phyloP scores from a whole-genome alignment of 2,888 invertebrate genomes.

The Eupeodes luniger region DNA sequence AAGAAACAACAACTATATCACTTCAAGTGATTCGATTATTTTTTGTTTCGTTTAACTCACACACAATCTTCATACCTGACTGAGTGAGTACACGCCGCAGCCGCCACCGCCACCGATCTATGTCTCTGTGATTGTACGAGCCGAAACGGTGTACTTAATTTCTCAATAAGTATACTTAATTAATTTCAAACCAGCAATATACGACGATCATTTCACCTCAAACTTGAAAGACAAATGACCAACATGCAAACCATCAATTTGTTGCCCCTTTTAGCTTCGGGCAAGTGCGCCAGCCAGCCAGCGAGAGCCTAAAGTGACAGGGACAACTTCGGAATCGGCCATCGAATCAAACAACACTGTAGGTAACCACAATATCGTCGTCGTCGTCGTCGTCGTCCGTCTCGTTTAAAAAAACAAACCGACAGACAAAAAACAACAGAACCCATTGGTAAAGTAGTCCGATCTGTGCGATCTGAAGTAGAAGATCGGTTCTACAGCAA shows the following conservation, averaged over 20 bases:
- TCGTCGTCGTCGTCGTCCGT: background rate
- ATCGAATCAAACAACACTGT: conserved; percentile 20
- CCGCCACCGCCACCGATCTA: too few relatives aligned
- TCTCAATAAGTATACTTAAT: conserved; percentile 72
- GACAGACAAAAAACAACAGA: background rate
- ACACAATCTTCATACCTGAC: conserved; percentile 13
- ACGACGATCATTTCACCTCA: conserved; percentile 65
- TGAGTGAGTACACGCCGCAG: background rate
- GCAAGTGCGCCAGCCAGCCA: background rate
- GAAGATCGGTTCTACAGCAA: conserved; percentile 48
- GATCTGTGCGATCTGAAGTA: conserved; percentile 31
- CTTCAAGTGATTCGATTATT: conserved; percentile 22
- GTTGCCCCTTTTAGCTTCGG: conserved; percentile 72
- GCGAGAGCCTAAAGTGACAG: conserved; percentile 57
- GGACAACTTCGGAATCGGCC: conserved; percentile 40
- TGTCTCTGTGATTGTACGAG: background rate
- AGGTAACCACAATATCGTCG: conserved; percentile 32
- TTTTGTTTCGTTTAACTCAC: background rate
- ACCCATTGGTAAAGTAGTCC: conserved; percentile 25
- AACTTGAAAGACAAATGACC: conserved; percentile 82
- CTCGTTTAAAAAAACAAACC: background rate
- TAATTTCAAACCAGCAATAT: conserved; percentile 64
- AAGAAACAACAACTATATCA: conserved; percentile 32
- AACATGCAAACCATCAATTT: conserved; percentile 83
- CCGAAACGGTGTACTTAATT: conserved; percentile 57